Percentiles rank a stretch among this genome's conserved stretches.
phyloP scores from a whole-genome alignment of 2,888 invertebrate species.

The Axea sp. region DNA sequence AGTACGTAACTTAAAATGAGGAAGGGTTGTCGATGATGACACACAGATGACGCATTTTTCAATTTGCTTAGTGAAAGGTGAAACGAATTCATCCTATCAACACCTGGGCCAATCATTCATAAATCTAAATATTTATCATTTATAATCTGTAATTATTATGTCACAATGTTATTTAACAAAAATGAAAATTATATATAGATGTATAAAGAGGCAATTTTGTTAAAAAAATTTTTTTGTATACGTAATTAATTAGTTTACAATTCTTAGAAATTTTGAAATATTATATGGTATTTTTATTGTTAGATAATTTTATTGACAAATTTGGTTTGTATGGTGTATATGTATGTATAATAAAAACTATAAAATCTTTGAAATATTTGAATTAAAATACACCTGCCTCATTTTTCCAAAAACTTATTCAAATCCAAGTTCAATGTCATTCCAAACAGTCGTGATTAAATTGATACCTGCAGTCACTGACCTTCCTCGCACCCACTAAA shows the following conservation, averaged over 20 bases:
- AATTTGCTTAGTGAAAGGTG: conserved; percentile 75
- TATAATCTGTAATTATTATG: neutral
- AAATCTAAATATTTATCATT: conserved; percentile 7
- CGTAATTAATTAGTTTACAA: too few species aligned
- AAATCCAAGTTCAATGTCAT: conserved; percentile 51
- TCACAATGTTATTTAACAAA: too few species aligned
- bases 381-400: conserved; percentile 15
- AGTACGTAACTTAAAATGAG: conserved; percentile 27
- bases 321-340: too few species aligned
- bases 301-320: too few species aligned
- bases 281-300: too few species aligned
- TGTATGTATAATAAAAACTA: too few species aligned
- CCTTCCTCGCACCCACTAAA: conserved; percentile 73
- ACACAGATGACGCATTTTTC: conserved; percentile 76
- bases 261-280: too few species aligned
- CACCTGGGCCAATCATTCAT: conserved; percentile 70
- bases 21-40: conserved; percentile 71
- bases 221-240: too few species aligned
- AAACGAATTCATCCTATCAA: conserved; percentile 71
- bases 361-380: too few species aligned
- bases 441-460: conserved; percentile 41
- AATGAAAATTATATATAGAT: too few species aligned
- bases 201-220: too few species aligned
- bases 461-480: conserved; percentile 76
- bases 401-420: conserved; percentile 40